Base-by-base conservation (phyloP, 2,888 invertebrate species). In the Gasteruption jaculator region DNA sequence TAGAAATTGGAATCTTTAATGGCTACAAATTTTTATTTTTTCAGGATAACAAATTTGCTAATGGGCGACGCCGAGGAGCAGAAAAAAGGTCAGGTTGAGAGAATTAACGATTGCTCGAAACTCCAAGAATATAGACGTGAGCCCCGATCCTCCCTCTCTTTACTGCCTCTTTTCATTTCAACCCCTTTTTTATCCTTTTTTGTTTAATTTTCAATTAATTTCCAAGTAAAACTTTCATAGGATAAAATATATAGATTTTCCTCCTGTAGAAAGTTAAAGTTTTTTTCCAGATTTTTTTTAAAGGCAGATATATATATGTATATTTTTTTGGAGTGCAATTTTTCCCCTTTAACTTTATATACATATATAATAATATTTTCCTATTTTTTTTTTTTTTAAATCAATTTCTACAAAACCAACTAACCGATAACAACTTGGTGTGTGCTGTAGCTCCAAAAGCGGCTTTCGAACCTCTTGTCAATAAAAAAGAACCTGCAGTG, bases 401-500 rank as follows among this genome's bases (percentile, higher is more conserved):
- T 12, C 12, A 12, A 6, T 32, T 11, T 16, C 11, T 14, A 32
- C 19, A 6, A n/a, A 11, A 6, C 12, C 4, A 10, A 30, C 8
- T 35, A 24, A 35, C 12, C 8, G 32, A 18, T 48, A 22, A 43
- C 29, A 47, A 49, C 36, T 21, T 18, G 50, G 21, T 55, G 38
- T 61, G 29, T 49, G 46, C 42, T 49, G 31, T 56, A 71, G 71
- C 70, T 39, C 69, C 71, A 45, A 68, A 64, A 52, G 57, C 70
- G 53, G 67, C 61, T 49, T 67, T 70, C 51, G 54, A 53, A 51
- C 59, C 63, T 44, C 47, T 65, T 53, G 47, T 61, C 34, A 58
- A 60, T 29, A 52, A 58, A 41, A 62, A 61, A 55, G 54, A 54
- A 47, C 50, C 45, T 12, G 53, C 62, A 36, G 46, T 47, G 48